phyloP scores from a whole-genome alignment of 2,113 vertebrate species.

The Pseudopipra pipra region DNA sequence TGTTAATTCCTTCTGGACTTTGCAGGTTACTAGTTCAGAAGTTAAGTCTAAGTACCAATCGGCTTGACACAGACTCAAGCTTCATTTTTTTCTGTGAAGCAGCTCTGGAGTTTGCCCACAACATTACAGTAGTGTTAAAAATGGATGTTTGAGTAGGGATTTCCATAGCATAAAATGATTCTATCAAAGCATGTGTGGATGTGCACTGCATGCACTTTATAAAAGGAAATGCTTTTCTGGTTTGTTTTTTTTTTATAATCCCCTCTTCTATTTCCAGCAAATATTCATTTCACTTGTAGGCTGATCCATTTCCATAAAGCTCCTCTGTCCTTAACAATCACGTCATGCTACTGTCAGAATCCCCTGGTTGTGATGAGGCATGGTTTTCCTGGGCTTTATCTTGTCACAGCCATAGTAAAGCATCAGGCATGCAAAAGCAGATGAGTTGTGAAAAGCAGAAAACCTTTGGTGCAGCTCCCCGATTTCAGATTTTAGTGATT shows the following conservation, averaged over 20 bases:
- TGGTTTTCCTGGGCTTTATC: constrained; percentile 22
- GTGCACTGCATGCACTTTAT: background rate
- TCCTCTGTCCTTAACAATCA: constrained; percentile 29
- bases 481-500: background rate
- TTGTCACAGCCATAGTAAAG: background rate
- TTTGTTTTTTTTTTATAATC: background rate
- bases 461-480: background rate
- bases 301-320: constrained; percentile 37
- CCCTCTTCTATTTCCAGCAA: constrained; percentile 13
- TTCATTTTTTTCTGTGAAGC: background rate
- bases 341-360: background rate
- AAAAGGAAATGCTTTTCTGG: constrained; percentile 3
- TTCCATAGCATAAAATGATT: constrained; percentile 30
- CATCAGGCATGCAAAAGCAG: background rate
- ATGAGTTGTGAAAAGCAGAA: constrained; percentile 2
- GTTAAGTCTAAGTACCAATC: constrained; percentile 3
- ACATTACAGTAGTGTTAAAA: background rate
- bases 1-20: constrained; percentile 11
- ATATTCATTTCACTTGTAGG: constrained; percentile 17
- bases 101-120: background rate
- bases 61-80: background rate
- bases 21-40: constrained; percentile 2
- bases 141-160: constrained; percentile 11
- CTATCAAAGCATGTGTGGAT: background rate
- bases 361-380: background rate